phyloP scores from a whole-genome alignment of 2,113 vertebrate genomes.

The Calonectris borealis region DNA sequence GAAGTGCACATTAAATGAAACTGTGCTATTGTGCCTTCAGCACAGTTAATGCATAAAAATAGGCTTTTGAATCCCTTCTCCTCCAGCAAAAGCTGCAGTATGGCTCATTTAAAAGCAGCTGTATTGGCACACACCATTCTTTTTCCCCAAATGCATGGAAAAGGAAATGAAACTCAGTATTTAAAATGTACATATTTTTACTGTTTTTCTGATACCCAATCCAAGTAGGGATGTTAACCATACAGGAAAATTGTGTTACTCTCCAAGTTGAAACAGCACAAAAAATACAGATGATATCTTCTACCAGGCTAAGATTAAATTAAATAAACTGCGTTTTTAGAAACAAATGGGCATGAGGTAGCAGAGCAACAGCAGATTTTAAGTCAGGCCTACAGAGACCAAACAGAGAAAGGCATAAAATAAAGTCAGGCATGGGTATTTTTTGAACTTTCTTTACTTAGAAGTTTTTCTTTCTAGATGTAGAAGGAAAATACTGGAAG shows the following conservation, averaged over 20 bases:
- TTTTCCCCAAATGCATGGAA: neutral
- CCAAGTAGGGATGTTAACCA: neutral
- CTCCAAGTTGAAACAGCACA: neutral
- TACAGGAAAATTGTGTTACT: neutral
- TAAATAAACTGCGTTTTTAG: neutral
- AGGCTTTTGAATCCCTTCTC: neutral
- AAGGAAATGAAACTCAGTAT: neutral
- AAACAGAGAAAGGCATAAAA: neutral
- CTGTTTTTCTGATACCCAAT: neutral
- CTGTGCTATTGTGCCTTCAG: neutral
- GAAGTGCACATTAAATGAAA: neutral
- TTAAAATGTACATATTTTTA: neutral
- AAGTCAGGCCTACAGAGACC: neutral
- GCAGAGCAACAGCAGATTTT: neutral
- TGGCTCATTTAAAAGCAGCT: conserved; percentile 14
- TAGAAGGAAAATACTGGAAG: neutral
- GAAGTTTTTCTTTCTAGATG: neutral
- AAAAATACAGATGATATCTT: neutral
- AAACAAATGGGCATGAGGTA: neutral
- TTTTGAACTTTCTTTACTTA: neutral
- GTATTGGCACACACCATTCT: neutral
- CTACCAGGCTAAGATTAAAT: neutral
- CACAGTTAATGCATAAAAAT: conserved; percentile 16
- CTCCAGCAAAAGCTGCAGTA: neutral
- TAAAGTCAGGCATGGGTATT: neutral